These are phyloP conservation scores for Rhinophrynus dorsalis DNA, from an alignment of 2,797 vertebrate genomes.

Conservation along the genomic window DNA sequence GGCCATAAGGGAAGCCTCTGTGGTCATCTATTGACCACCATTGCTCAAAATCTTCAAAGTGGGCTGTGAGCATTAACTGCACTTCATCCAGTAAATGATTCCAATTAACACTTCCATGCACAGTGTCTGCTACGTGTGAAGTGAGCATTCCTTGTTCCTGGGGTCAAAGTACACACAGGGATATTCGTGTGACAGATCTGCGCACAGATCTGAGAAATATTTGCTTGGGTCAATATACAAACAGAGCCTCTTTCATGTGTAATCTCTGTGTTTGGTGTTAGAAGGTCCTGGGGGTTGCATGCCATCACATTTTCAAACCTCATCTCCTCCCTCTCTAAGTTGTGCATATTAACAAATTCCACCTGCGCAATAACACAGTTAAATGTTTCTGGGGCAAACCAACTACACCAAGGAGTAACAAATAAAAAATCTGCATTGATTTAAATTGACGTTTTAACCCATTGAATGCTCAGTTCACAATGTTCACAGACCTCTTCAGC, in stretches of 20 bases:
- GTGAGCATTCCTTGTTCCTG: neutral
- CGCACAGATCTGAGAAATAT: conserved; percentile 34
- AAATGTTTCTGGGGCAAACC: too few species aligned
- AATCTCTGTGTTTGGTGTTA: conserved; percentile 27
- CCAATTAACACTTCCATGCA: neutral
- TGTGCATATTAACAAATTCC: too few species aligned
- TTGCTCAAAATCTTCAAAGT: neutral
- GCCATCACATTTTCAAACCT: conserved; percentile 7
- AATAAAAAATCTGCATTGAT: too few species aligned
- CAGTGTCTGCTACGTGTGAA: too few species aligned
- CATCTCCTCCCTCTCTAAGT: neutral
- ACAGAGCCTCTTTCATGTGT: conserved; percentile 24
- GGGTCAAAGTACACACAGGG: neutral
- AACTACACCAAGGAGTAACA: too few species aligned
- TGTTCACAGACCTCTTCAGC: too few species aligned
- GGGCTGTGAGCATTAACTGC: neutral
- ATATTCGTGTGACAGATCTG: neutral
- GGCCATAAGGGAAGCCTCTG: too few species aligned
- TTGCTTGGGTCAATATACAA: conserved; percentile 16
- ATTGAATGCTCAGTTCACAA: too few species aligned
- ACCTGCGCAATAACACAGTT: too few species aligned
- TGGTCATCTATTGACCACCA: too few species aligned
- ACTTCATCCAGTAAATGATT: neutral
- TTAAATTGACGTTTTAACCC: too few species aligned
- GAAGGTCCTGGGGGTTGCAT: conserved; percentile 9